Evolutionary conservation across 1,140 invertebrate species (phyloP).

Genomic region (Drosophila bipectinata): DNA sequence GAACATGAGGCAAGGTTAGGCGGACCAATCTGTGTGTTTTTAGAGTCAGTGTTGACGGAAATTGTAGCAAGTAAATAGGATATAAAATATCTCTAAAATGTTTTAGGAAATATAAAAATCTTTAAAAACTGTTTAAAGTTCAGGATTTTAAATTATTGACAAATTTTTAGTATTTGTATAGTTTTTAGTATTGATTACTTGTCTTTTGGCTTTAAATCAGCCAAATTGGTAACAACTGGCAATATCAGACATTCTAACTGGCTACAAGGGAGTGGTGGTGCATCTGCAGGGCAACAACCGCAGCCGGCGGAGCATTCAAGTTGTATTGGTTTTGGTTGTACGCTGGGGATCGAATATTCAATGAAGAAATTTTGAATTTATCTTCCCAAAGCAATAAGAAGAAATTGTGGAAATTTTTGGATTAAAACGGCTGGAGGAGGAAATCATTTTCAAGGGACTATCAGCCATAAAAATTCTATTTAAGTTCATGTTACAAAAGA

Average conservation of each 20-base stretch:
- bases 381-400: slow-evolving; percentile 16
- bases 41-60: background rate
- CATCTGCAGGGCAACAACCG: slow-evolving; percentile 17
- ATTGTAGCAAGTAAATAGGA: background rate
- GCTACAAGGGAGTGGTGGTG: background rate
- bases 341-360: slow-evolving; percentile 46
- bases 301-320: slow-evolving; percentile 28
- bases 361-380: slow-evolving; percentile 44
- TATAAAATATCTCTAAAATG: background rate
- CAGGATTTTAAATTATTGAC: too few relatives aligned
- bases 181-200: too few relatives aligned
- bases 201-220: background rate
- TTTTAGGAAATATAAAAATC: background rate
- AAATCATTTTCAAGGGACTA: background rate
- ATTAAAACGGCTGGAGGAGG: background rate
- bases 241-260: slow-evolving; percentile 4
- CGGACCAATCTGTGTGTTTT: slow-evolving; percentile 31
- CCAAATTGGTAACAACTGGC: background rate
- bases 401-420: background rate
- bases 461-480: background rate
- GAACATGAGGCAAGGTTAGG: slow-evolving; percentile 38
- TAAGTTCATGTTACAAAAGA: background rate
- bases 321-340: slow-evolving; percentile 44
- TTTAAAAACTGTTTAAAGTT: too few relatives aligned
- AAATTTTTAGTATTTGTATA: too few relatives aligned